Percentiles rank a stretch among this genome's conserved stretches.
phyloP scores from a whole-genome alignment of 1,140 invertebrate species.

The Schlechtendalia chinensis region DNA sequence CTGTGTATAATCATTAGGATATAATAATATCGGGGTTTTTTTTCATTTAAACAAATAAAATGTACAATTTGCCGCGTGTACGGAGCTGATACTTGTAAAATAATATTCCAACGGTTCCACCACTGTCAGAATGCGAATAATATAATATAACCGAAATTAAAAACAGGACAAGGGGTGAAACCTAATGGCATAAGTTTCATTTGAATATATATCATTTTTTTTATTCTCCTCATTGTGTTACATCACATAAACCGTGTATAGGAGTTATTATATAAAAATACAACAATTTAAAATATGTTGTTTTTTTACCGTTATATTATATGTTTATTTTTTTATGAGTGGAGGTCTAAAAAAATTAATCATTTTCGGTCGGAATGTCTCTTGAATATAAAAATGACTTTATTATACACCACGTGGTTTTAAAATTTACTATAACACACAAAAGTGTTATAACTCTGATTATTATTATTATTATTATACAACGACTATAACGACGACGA shows the following conservation, averaged over 20 bases:
- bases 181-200: neutral
- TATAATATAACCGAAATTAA: too few relatives aligned
- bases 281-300: conserved; percentile 8
- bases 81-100: too few relatives aligned
- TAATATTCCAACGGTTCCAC: too few relatives aligned
- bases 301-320: neutral
- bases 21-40: too few relatives aligned
- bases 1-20: too few relatives aligned
- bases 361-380: conserved; percentile 30
- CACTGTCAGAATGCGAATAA: too few relatives aligned
- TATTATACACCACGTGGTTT: conserved; percentile 32
- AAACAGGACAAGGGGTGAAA: neutral
- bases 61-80: too few relatives aligned
- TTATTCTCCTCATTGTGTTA: neutral
- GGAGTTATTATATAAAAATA: neutral
- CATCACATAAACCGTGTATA: neutral
- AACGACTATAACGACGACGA: neutral
- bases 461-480: conserved; percentile 5
- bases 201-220: neutral
- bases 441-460: conserved; percentile 11
- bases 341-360: conserved; percentile 42
- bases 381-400: conserved; percentile 46
- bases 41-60: too few relatives aligned
- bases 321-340: conserved; percentile 11
- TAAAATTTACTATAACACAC: conserved; percentile 19